Percentiles rank a stretch among this genome's conserved stretches.
Evolutionary conservation across 2,797 vertebrate genomes (phyloP).

Genomic region (Podarcis siculus): DNA sequence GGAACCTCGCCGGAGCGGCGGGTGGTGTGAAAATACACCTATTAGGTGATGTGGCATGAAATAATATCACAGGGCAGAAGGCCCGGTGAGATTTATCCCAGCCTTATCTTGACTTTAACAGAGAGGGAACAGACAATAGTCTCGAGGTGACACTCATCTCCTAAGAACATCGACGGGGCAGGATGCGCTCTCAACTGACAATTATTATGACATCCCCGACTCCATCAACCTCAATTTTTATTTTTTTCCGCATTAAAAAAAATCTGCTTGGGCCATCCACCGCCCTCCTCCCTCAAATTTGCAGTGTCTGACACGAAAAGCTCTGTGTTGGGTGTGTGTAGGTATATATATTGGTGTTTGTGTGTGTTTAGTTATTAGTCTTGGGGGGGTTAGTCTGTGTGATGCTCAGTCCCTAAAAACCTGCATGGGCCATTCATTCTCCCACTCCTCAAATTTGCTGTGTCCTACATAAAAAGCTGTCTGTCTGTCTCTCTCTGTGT

Average conservation of each 20-base stretch:
- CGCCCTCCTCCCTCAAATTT: slow-evolving; percentile 51
- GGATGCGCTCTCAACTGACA: slow-evolving; percentile 71
- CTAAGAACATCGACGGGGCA: slow-evolving; percentile 63
- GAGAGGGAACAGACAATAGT: slow-evolving; percentile 77
- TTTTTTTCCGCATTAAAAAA: background rate
- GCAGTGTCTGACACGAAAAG: slow-evolving; percentile 49
- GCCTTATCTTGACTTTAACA: slow-evolving; percentile 78
- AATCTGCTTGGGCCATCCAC: slow-evolving; percentile 41
- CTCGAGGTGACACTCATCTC: slow-evolving; percentile 76
- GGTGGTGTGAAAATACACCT: slow-evolving; percentile 78
- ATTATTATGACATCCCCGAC: slow-evolving; percentile 63
- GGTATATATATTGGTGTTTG: slow-evolving; percentile 10
- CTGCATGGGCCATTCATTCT: too few relatives aligned
- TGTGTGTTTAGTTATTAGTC: too few relatives aligned
- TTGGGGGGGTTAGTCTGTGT: too few relatives aligned
- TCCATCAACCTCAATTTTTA: slow-evolving; percentile 47
- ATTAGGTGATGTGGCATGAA: slow-evolving; percentile 77
- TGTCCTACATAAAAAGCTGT: too few relatives aligned
- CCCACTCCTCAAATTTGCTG: too few relatives aligned
- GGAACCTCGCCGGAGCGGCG: slow-evolving; percentile 86
- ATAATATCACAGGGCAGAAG: slow-evolving; percentile 73
- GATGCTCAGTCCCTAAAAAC: too few relatives aligned
- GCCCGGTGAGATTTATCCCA: slow-evolving; percentile 75
- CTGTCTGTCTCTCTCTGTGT: too few relatives aligned
- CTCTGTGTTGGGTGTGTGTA: fast-evolving